Conservation (phyloP, 2,113 vertebrate genomes). For the Salvator merianae region DNA sequence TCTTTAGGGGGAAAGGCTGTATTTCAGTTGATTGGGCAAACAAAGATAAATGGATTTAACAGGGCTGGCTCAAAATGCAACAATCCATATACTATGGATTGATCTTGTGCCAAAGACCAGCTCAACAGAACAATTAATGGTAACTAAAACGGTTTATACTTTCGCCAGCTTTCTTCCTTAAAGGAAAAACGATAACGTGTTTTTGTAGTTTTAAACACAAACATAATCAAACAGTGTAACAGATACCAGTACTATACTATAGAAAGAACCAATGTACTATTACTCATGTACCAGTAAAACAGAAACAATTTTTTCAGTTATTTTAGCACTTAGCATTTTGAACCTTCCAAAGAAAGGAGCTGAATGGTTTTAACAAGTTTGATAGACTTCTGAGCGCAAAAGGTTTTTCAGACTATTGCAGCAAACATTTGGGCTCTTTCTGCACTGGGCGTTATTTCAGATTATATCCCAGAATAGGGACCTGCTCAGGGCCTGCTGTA, state of each 20-base stretch:
- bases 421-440: neutral
- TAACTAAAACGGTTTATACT: conserved; percentile 1
- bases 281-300: conserved; percentile 23
- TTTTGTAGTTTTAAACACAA: conserved; percentile 4
- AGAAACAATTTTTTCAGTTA: conserved; percentile 15
- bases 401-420: neutral
- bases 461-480: too few species aligned
- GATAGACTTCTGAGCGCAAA: neutral
- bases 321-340: conserved; percentile 43
- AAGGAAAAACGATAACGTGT: conserved; percentile 20
- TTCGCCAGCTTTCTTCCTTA: conserved; percentile 23
- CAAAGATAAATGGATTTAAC: conserved; percentile 46
- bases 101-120: conserved; percentile 40
- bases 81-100: conserved; percentile 50
- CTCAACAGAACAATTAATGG: neutral
- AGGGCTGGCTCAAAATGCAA: conserved; percentile 28
- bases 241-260: conserved; percentile 12
- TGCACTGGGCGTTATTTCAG: too few species aligned
- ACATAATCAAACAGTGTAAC: conserved; percentile 20
- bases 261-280: neutral
- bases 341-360: conserved; percentile 8
- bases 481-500: too few species aligned
- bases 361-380: conserved; percentile 29
- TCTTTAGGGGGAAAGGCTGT: conserved; percentile 24
- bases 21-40: conserved; percentile 53